Evolutionary conservation across 1,140 invertebrate genomes (phyloP).

Genomic region (Camponotus pennsylvanicus): DNA sequence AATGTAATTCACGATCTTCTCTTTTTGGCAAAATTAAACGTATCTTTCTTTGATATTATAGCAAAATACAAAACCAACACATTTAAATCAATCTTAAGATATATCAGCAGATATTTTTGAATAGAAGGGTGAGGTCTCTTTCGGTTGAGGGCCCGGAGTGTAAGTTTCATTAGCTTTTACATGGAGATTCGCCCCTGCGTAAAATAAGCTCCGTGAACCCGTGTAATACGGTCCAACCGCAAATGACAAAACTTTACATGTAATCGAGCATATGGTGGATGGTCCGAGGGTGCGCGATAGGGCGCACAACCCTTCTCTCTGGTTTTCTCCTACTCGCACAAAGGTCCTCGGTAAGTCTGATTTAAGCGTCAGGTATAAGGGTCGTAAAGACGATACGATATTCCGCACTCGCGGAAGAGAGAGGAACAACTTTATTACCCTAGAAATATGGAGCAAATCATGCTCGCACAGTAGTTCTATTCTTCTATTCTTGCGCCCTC

Average conservation of each 20-base stretch:
- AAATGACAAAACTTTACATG: constrained; percentile 60
- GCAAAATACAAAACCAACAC: background rate
- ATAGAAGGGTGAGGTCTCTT: background rate
- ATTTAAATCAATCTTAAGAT: background rate
- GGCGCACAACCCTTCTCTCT: constrained; percentile 39
- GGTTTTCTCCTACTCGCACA: constrained; percentile 21
- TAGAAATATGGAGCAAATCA: constrained; percentile 48
- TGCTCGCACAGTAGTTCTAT: constrained; percentile 21
- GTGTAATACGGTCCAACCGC: constrained; percentile 55
- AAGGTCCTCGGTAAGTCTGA: constrained; percentile 51
- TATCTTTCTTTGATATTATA: background rate
- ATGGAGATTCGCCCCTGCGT: constrained; percentile 48
- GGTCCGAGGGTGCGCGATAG: constrained; percentile 51
- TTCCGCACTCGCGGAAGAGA: constrained; percentile 6
- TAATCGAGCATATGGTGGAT: constrained; percentile 55
- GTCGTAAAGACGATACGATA: constrained; percentile 45
- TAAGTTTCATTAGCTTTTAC: constrained; percentile 48
- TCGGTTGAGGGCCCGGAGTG: background rate
- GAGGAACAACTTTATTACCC: constrained; percentile 42
- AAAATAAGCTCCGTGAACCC: constrained; percentile 56
- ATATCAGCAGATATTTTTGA: background rate
- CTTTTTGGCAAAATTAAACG: background rate
- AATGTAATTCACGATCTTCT: background rate
- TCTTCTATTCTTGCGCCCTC: background rate
- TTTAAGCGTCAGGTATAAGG: constrained; percentile 55